Conservation (phyloP, 2,797 vertebrate genomes). For the Steatocranus sp. region DNA sequence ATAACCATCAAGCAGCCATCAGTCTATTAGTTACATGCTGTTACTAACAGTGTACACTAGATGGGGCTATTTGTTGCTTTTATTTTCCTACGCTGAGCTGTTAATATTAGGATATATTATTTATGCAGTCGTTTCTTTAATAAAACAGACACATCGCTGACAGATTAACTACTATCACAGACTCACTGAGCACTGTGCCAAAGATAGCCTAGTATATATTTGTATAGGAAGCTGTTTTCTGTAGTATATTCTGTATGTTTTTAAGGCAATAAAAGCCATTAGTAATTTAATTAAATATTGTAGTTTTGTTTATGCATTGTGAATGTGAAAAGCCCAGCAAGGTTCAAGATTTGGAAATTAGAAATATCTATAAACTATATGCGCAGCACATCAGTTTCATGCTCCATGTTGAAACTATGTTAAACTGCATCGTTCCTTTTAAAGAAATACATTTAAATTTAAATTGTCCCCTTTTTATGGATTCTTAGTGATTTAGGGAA, state of each 20-base stretch:
- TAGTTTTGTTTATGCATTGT: neutral
- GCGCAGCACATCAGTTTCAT: neutral
- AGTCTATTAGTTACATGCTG: neutral
- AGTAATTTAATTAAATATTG: neutral
- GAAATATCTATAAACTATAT: neutral
- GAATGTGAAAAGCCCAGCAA: rapidly evolving
- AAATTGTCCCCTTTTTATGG: neutral
- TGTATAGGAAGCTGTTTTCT: neutral
- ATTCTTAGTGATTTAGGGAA: neutral
- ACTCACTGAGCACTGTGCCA: neutral
- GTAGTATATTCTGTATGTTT: neutral
- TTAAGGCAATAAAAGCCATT: neutral
- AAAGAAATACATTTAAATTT: neutral
- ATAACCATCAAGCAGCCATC: neutral
- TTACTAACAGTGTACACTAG: conserved; percentile 12
- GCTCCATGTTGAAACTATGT: neutral
- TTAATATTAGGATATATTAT: neutral
- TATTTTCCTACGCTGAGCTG: neutral
- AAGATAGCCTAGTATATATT: neutral
- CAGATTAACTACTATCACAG: neutral
- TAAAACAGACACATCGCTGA: neutral
- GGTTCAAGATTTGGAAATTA: rapidly evolving
- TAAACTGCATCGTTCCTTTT: neutral
- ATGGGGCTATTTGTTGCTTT: neutral
- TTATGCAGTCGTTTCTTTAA: neutral